Conservation (phyloP, 1,140 invertebrate species). For the Trinorchestia longiramus region DNA sequence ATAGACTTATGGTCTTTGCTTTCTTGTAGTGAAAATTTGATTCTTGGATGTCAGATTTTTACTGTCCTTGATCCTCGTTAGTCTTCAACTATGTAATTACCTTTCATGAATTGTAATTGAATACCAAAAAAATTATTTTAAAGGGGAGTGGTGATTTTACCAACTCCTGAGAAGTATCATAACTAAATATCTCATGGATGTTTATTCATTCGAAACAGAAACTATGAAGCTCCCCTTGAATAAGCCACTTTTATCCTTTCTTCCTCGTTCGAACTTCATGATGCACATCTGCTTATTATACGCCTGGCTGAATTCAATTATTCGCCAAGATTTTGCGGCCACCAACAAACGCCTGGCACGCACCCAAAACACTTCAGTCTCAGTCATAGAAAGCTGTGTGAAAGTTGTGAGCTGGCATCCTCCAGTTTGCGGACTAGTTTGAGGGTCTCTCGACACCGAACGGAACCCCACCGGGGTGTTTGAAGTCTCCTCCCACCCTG, state of each 20-base stretch:
- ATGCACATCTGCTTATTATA: background rate
- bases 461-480: background rate
- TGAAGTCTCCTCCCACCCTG: background rate
- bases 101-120: too few relatives aligned
- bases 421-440: background rate
- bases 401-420: constrained; percentile 16
- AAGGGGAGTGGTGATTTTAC: background rate
- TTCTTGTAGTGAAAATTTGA: too few relatives aligned
- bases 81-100: too few relatives aligned
- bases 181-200: background rate
- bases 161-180: background rate
- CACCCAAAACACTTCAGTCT: background rate
- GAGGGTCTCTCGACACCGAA: background rate
- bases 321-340: background rate
- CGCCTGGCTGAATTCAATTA: background rate
- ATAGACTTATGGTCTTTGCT: too few relatives aligned
- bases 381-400: constrained; percentile 15
- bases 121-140: background rate
- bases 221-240: background rate
- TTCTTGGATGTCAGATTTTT: too few relatives aligned
- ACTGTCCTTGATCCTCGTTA: too few relatives aligned
- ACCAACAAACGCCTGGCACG: background rate
- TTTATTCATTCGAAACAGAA: background rate
- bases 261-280: background rate
- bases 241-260: background rate